These are phyloP conservation scores for Scytalopus superciliaris DNA, from an alignment of 2,113 vertebrate species.

Conservation along the genomic window DNA sequence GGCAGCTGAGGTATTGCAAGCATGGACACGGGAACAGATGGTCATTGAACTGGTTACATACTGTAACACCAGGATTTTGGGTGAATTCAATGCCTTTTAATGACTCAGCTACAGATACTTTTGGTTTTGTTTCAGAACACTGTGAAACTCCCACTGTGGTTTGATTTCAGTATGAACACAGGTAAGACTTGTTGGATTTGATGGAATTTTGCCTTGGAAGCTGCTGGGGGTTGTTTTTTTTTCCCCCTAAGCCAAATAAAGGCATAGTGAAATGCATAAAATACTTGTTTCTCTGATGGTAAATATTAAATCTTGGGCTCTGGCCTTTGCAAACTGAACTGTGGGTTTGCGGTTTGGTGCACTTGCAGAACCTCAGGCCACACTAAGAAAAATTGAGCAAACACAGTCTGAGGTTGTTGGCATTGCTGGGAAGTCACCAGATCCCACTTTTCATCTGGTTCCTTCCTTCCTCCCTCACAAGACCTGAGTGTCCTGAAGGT, in stretches of 20 bases:
- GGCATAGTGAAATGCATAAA: neutral
- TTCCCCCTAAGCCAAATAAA: neutral
- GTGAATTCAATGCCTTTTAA: neutral
- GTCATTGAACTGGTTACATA: neutral
- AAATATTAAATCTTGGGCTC: neutral
- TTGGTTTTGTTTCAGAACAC: neutral
- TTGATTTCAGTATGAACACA: neutral
- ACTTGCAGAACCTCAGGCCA: slow-evolving; percentile 1
- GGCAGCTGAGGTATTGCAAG: neutral
- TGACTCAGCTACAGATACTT: neutral
- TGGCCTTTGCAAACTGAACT: slow-evolving; percentile 6
- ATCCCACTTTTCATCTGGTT: neutral
- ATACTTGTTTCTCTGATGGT: neutral
- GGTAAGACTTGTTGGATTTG: neutral
- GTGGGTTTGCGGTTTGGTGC: neutral
- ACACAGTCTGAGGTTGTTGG: neutral
- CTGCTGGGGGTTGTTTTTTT: neutral
- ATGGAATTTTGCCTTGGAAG: neutral
- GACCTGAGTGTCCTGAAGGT: neutral
- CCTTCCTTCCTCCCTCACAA: neutral
- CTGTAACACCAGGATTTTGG: neutral
- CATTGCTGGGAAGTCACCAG: neutral
- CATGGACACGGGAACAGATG: neutral
- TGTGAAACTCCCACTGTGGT: neutral
- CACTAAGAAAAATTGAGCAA: neutral